These are phyloP conservation scores for Hippolais icterina DNA, from an alignment of 2,113 vertebrate genomes.

Conservation along the genomic window DNA sequence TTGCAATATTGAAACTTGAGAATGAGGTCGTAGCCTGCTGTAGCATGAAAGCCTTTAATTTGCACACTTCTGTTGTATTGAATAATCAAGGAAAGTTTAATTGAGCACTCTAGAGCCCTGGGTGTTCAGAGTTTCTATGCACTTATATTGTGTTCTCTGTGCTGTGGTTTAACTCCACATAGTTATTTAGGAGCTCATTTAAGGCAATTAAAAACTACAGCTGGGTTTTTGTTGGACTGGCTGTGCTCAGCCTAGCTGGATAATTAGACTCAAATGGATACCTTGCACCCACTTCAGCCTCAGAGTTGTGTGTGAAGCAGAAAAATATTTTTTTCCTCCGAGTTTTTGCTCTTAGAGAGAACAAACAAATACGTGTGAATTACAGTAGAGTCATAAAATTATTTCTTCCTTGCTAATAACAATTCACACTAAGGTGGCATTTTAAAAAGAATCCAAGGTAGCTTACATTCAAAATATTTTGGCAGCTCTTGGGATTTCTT, in stretches of 20 bases:
- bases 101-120: constrained; percentile 38
- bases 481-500: not conserved
- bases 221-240: constrained; percentile 32
- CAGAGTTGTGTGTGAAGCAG: not conserved
- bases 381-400: not conserved
- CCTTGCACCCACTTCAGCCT: constrained; percentile 10
- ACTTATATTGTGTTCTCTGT: constrained; percentile 18
- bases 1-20: constrained; percentile 55
- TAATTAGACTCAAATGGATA: constrained; percentile 50
- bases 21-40: constrained; percentile 53
- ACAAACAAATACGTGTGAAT: not conserved
- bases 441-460: not conserved
- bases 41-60: constrained; percentile 62
- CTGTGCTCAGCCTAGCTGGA: not conserved
- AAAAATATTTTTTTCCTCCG: not conserved
- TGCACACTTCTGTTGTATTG: constrained; percentile 55
- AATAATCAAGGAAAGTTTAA: constrained; percentile 64
- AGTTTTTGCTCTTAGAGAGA: not conserved
- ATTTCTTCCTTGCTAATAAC: not conserved
- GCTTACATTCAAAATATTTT: constrained; percentile 26
- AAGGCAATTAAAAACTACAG: constrained; percentile 58
- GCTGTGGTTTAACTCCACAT: constrained; percentile 7
- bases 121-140: constrained; percentile 17
- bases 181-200: constrained; percentile 53
- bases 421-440: not conserved